These are phyloP conservation scores for Zingel zingel DNA, from an alignment of 2,113 vertebrate species.

Conservation along the genomic window DNA sequence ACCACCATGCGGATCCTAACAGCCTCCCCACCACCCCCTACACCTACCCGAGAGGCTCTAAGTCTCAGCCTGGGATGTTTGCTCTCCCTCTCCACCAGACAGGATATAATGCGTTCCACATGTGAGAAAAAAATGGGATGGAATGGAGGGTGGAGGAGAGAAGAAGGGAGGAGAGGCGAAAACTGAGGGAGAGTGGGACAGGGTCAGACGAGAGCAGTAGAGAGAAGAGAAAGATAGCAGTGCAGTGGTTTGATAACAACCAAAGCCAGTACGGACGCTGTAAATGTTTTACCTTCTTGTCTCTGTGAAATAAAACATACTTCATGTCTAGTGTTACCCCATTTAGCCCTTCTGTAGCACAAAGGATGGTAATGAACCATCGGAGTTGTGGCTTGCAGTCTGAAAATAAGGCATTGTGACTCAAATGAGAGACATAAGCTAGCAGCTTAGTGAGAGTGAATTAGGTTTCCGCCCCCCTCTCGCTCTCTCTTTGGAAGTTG, in stretches of 20 bases:
- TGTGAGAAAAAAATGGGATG: constrained; percentile 71
- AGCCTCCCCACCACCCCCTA: constrained; percentile 45
- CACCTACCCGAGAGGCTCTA: constrained; percentile 61
- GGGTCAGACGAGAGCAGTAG: constrained; percentile 18
- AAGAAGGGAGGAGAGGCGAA: constrained; percentile 14
- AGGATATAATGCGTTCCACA: constrained; percentile 88
- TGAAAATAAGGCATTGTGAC: constrained; percentile 23
- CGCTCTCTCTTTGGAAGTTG: constrained; percentile 1
- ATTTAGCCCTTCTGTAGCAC: background rate
- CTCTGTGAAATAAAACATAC: constrained; percentile 3
- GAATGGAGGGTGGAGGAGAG: constrained; percentile 37
- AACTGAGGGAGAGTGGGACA: constrained; percentile 30
- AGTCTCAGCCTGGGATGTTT: constrained; percentile 72
- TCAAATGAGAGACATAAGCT: constrained; percentile 27
- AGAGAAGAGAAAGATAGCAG: constrained; percentile 10
- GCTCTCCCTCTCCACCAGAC: constrained; percentile 83
- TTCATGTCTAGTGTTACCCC: background rate
- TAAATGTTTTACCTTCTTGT: background rate
- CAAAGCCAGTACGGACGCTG: background rate
- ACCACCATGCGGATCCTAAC: constrained; percentile 50
- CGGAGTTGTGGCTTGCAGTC: constrained; percentile 10
- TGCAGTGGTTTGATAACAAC: background rate
- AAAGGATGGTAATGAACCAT: constrained; percentile 28
- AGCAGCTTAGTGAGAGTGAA: constrained; percentile 12
- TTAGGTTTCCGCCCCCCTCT: constrained; percentile 8